These are phyloP conservation scores for Chloromyia formosa DNA, from an alignment of 2,888 invertebrate species.

Conservation along the genomic window DNA sequence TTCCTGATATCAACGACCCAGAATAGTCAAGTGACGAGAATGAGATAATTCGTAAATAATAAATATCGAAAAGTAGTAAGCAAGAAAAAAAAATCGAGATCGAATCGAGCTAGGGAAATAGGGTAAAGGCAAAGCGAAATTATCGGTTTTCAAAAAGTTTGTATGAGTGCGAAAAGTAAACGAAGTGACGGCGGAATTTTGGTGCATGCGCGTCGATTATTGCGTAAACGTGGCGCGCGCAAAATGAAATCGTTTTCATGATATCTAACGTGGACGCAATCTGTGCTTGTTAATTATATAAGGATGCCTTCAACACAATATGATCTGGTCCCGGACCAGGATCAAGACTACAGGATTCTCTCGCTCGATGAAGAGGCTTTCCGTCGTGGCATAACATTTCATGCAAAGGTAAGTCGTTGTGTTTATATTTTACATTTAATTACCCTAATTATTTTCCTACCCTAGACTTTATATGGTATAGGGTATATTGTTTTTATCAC, in stretches of 20 bases:
- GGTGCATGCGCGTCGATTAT: slow-evolving; percentile 61
- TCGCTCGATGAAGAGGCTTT: slow-evolving; percentile 97
- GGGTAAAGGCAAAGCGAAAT: background rate
- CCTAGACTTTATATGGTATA: too few species aligned
- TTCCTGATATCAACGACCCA: too few species aligned
- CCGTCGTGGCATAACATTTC: slow-evolving; percentile 91
- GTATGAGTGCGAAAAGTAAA: slow-evolving; percentile 53
- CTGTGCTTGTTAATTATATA: slow-evolving; percentile 64
- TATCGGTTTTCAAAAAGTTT: background rate
- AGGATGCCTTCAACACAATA: slow-evolving; percentile 89
- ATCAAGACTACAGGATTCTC: slow-evolving; percentile 95
- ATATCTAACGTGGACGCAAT: slow-evolving; percentile 65
- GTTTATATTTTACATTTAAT: background rate
- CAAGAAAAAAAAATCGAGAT: background rate
- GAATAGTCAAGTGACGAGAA: too few species aligned
- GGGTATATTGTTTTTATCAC: too few species aligned
- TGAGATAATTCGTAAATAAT: background rate
- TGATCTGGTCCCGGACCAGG: slow-evolving; percentile 90
- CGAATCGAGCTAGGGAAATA: background rate
- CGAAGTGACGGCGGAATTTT: slow-evolving; percentile 62
- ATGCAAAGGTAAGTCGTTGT: slow-evolving; percentile 85
- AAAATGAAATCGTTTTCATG: slow-evolving; percentile 65
- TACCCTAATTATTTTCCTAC: too few species aligned
- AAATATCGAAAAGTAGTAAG: background rate
- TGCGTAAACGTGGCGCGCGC: slow-evolving; percentile 63